A percentile compares a stretch with the other conserved stretches of the same genome.
These are phyloP conservation scores for Sardinella longiceps DNA, from an alignment of 2,797 vertebrate genomes.

Conservation along the genomic window DNA sequence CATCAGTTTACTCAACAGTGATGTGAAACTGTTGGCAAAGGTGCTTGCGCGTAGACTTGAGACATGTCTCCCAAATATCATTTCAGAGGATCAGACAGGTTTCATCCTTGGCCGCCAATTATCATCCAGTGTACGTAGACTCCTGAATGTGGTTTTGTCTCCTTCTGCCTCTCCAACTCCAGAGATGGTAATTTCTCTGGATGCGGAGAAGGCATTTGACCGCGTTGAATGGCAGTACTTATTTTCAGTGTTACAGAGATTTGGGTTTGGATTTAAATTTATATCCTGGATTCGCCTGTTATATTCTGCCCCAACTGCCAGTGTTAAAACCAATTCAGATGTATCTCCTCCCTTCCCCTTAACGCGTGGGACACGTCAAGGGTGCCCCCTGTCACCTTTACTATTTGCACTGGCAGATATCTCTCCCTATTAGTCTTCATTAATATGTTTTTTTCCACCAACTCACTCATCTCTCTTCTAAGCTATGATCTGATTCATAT, in stretches of 20 bases:
- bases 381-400: no score
- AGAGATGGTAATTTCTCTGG: background rate
- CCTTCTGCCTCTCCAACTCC: background rate
- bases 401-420: no score
- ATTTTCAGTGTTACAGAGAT: background rate
- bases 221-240: background rate
- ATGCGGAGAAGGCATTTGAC: background rate
- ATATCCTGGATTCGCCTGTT: background rate
- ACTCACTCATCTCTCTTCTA: no score
- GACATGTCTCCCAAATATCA: background rate
- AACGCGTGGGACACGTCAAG: no score
- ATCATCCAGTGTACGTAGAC: background rate
- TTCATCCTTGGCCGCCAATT: background rate
- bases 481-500: no score
- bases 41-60: background rate
- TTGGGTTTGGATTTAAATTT: background rate
- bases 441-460: no score
- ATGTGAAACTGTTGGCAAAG: background rate
- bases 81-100: background rate
- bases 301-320: background rate
- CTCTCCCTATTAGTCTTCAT: no score
- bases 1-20: background rate
- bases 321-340: background rate
- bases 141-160: background rate
- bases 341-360: no score